Conservation (phyloP, 2,797 vertebrate species). For the Peromyscus melanophrys region DNA sequence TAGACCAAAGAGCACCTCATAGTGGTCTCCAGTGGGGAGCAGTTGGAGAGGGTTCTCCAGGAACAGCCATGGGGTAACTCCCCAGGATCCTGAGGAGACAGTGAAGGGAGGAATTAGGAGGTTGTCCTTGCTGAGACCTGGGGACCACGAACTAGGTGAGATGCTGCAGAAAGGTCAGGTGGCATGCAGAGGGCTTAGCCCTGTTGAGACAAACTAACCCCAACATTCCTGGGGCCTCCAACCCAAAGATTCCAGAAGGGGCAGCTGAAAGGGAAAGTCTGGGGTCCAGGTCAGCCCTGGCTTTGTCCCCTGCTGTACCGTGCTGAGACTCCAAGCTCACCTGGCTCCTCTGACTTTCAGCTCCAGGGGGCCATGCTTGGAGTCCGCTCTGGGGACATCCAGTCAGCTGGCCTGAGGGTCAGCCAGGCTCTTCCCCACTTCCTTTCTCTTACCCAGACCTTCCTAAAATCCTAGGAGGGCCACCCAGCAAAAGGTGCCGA, state of each 20-base stretch:
- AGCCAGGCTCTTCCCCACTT: background rate
- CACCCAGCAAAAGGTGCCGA: background rate
- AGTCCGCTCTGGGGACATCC: background rate
- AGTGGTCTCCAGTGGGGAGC: background rate
- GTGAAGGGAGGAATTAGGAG: background rate
- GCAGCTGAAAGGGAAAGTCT: too few relatives aligned
- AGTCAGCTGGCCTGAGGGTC: background rate
- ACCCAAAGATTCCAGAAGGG: background rate
- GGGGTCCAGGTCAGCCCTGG: background rate
- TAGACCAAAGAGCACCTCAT: background rate
- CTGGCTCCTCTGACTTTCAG: background rate
- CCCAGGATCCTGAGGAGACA: background rate
- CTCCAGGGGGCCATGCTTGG: background rate
- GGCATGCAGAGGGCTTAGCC: too few relatives aligned
- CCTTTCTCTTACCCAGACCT: background rate
- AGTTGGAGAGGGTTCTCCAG: background rate
- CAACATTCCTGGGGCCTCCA: background rate
- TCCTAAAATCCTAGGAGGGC: background rate
- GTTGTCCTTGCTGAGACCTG: background rate
- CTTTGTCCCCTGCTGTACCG: fast-evolving
- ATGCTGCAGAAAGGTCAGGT: background rate
- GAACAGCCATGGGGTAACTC: background rate
- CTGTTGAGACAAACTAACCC: background rate
- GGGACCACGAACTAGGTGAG: background rate
- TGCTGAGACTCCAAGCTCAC: background rate